These are phyloP conservation scores for Peromyscus melanophrys DNA, from an alignment of 2,797 vertebrate species.

Conservation along the genomic window DNA sequence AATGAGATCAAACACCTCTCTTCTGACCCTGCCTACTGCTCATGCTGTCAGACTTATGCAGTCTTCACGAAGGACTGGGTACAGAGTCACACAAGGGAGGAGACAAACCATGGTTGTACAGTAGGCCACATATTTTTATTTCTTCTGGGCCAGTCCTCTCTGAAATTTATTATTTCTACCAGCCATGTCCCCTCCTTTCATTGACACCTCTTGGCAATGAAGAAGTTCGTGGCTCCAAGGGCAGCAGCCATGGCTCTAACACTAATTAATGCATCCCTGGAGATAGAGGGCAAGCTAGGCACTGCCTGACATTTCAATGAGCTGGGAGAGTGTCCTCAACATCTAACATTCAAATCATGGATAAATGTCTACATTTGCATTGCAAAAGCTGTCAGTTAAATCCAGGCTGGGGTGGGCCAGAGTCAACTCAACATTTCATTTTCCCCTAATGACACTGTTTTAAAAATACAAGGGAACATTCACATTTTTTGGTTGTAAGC, in stretches of 20 bases:
- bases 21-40: neutral
- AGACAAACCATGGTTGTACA: neutral
- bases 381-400: conserved; percentile 30
- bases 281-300: neutral
- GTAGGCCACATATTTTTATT: neutral
- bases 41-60: neutral
- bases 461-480: neutral
- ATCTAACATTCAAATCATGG: conserved; percentile 14
- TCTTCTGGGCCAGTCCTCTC: neutral
- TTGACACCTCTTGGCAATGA: neutral
- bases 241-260: neutral
- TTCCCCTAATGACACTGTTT: neutral
- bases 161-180: neutral
- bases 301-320: conserved; percentile 64
- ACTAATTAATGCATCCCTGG: neutral
- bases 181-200: neutral
- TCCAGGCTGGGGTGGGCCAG: neutral
- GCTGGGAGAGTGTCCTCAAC: neutral
- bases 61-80: neutral
- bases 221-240: neutral
- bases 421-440: neutral
- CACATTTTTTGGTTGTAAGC: neutral
- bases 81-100: neutral
- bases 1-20: neutral
- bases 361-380: conserved; percentile 60